Evolutionary conservation across 2,113 vertebrate genomes (phyloP).

Genomic region (Acinonyx jubatus): DNA sequence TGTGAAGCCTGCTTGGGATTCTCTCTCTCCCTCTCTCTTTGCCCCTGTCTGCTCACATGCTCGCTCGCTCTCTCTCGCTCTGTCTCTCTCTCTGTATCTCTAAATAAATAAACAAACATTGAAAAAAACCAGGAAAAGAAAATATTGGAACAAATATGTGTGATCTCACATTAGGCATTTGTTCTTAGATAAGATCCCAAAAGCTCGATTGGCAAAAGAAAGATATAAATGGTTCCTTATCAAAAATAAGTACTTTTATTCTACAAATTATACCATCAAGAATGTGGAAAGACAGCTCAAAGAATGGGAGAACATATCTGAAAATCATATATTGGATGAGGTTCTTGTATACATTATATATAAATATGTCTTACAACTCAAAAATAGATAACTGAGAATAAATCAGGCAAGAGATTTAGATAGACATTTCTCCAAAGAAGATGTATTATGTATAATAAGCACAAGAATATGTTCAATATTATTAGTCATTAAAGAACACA

Average conservation of each 20-base stretch:
- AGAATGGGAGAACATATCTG: neutral
- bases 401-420: neutral
- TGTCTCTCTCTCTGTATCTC: too few relatives aligned
- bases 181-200: neutral
- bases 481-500: neutral
- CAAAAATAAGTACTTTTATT: neutral
- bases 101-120: too few relatives aligned
- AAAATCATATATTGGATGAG: neutral
- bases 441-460: neutral
- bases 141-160: neutral
- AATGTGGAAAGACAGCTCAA: neutral
- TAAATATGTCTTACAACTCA: neutral
- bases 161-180: neutral
- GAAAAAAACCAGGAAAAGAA: neutral
- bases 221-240: neutral
- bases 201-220: neutral
- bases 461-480: neutral
- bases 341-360: neutral
- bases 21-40: too few relatives aligned
- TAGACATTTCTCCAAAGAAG: neutral
- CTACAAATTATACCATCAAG: neutral
- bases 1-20: too few relatives aligned
- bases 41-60: too few relatives aligned
- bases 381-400: neutral
- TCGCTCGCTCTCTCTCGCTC: too few relatives aligned